phyloP scores from a whole-genome alignment of 2,113 vertebrate genomes.

The Indicator indicator region DNA sequence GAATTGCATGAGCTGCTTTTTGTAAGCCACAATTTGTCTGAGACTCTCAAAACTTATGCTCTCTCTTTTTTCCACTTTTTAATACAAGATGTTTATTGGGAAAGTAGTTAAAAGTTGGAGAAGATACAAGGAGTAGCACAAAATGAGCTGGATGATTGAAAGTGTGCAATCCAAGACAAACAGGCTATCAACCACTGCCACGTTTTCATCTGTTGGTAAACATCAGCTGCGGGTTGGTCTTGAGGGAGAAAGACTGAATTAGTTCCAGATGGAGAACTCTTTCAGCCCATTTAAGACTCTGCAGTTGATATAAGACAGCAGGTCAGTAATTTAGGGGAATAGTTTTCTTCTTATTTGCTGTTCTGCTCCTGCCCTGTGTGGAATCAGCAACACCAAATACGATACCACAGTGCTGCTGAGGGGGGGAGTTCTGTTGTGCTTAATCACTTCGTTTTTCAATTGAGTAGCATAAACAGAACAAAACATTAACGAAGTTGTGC shows the following conservation, averaged over 20 bases:
- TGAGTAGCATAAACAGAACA: background rate
- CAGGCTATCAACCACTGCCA: conserved; percentile 35
- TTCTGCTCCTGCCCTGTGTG: background rate
- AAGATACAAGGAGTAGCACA: background rate
- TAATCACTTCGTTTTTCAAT: background rate
- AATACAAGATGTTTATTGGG: no score
- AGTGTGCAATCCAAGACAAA: background rate
- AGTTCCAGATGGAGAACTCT: conserved; percentile 51
- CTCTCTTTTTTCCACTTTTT: background rate
- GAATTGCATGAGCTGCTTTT: background rate
- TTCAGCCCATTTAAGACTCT: conserved; percentile 15
- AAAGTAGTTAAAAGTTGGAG: background rate
- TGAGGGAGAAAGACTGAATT: conserved; percentile 28
- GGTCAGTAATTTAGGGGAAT: conserved; percentile 36
- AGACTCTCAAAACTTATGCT: background rate
- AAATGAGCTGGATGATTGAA: background rate
- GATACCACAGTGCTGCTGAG: background rate
- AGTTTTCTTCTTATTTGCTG: background rate
- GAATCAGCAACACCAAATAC: background rate
- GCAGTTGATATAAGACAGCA: conserved; percentile 31
- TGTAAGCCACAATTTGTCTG: background rate
- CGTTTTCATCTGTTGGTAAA: conserved; percentile 68
- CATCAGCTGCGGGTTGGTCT: conserved; percentile 42
- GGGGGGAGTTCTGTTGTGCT: background rate
- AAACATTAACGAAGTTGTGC: background rate